phyloP scores from a whole-genome alignment of 2,113 vertebrate species.

The Castor canadensis region DNA sequence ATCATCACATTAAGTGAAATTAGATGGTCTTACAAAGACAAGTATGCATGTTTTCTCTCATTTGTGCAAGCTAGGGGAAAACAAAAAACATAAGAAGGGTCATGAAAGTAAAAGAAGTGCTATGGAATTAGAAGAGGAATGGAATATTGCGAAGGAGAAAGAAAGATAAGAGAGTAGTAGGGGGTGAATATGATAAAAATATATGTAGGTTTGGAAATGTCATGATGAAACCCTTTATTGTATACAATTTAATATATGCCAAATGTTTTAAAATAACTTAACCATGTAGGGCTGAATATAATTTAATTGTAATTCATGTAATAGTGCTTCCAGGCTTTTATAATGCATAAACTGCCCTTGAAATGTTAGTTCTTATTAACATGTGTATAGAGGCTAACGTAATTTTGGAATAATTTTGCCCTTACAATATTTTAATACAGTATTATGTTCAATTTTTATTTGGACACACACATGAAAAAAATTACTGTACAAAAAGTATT shows the following conservation, averaged over 20 bases:
- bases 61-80: no score
- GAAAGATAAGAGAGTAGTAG: no score
- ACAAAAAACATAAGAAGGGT: no score
- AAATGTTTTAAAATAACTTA: neutral
- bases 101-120: no score
- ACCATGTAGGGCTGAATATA: neutral
- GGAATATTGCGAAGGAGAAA: no score
- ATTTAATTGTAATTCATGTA: neutral
- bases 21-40: no score
- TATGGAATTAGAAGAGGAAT: no score
- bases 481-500: neutral
- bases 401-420: neutral
- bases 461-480: neutral
- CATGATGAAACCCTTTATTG: no score
- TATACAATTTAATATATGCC: neutral
- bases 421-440: neutral
- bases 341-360: neutral
- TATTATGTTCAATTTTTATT: neutral
- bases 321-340: neutral
- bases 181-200: no score
- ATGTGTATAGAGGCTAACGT: neutral
- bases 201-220: no score
- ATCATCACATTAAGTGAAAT: no score
- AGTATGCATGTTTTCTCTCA: no score
- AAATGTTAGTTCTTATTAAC: neutral